Conservation (phyloP, 2,797 vertebrate genomes). For the Ceryle rudis region DNA sequence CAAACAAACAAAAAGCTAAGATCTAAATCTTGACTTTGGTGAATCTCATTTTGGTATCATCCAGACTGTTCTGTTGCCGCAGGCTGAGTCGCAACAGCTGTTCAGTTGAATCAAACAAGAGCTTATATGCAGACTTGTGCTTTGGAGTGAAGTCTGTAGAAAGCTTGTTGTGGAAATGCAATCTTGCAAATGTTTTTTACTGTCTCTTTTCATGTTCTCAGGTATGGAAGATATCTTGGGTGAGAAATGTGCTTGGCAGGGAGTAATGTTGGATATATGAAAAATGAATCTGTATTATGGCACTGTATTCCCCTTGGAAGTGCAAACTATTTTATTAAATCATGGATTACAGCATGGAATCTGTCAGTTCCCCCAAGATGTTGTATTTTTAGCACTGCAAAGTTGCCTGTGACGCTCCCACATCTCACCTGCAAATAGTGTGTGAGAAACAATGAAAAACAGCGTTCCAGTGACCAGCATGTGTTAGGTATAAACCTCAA, state of each 20-base stretch:
- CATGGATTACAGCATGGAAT: not conserved
- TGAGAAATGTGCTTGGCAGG: slow-evolving; percentile 6
- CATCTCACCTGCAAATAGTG: not conserved
- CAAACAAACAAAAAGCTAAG: not conserved
- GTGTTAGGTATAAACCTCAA: not conserved
- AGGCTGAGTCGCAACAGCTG: not conserved
- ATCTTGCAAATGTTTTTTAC: slow-evolving; percentile 2
- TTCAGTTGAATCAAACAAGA: not conserved
- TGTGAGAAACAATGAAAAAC: slow-evolving; percentile 20
- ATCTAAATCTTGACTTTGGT: not conserved
- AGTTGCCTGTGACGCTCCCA: not conserved
- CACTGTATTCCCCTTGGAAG: slow-evolving; percentile 11
- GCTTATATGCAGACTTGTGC: not conserved
- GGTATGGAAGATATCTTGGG: not conserved
- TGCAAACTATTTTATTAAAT: slow-evolving; percentile 44
- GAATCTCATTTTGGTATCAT: not conserved
- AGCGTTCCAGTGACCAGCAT: not conserved
- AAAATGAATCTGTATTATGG: slow-evolving; percentile 19
- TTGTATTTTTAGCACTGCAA: slow-evolving; percentile 19
- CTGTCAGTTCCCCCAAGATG: not conserved
- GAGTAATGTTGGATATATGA: not conserved
- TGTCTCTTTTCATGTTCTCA: slow-evolving; percentile 9
- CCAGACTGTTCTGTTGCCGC: not conserved
- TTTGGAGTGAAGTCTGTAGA: slow-evolving; percentile 6
- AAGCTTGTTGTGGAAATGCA: not conserved